A percentile compares a stretch with the other conserved stretches of the same genome.
phyloP scores from a whole-genome alignment of 2,797 vertebrate genomes.

The Acomys russatus region DNA sequence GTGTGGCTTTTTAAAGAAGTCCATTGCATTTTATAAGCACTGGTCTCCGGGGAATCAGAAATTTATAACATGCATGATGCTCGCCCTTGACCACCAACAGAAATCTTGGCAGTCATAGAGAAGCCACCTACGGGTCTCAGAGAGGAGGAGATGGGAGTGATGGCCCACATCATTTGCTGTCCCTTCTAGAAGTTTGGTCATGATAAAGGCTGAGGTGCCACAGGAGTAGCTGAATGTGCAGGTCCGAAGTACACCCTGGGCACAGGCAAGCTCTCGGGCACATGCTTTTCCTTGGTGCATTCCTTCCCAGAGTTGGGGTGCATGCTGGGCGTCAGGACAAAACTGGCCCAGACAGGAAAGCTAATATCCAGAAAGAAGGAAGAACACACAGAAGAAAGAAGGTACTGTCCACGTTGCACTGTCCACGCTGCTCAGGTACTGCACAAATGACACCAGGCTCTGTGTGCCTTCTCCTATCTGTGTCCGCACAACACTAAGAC shows the following conservation, averaged over 20 bases:
- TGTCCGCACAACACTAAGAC: background rate
- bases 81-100: background rate
- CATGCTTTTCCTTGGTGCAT: background rate
- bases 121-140: too few relatives aligned
- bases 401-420: background rate
- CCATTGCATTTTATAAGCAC: background rate
- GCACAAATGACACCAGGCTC: background rate
- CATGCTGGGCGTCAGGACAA: background rate
- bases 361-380: background rate
- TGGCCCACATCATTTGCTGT: background rate
- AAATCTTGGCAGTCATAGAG: background rate
- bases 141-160: background rate
- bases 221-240: rapidly evolving
- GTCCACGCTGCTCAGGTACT: rapidly evolving
- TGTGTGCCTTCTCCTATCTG: background rate
- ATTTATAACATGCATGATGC: background rate
- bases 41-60: background rate
- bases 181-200: background rate
- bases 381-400: background rate
- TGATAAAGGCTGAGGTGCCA: background rate
- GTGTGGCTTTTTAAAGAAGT: background rate
- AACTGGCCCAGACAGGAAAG: background rate
- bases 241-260: background rate
- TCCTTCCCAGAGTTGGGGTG: background rate
- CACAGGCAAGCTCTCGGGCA: background rate